A percentile compares a stretch with the other conserved stretches of the same genome.
These are phyloP conservation scores for Aradophagus sp. DNA, from an alignment of 1,140 invertebrate genomes.

Conservation along the genomic window DNA sequence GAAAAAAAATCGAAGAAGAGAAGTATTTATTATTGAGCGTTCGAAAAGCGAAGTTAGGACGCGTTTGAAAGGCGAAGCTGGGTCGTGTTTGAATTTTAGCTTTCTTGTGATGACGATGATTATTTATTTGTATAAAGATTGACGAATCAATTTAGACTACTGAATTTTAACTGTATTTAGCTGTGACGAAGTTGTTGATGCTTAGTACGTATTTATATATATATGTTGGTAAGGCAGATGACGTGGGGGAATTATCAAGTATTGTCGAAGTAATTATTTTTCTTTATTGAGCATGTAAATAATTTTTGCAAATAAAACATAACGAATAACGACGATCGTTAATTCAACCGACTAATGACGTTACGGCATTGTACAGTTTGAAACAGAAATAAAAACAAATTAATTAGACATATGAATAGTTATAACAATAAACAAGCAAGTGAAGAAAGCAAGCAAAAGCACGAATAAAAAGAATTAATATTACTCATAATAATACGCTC, in stretches of 20 bases:
- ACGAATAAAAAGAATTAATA: conserved; percentile 22
- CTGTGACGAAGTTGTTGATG: conserved; percentile 40
- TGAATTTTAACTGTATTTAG: conserved; percentile 44
- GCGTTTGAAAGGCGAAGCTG: conserved; percentile 8
- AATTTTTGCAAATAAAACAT: conserved; percentile 47
- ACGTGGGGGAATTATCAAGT: conserved; percentile 11
- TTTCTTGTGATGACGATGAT: conserved; percentile 31
- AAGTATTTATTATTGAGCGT: no score
- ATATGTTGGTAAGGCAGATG: conserved; percentile 24
- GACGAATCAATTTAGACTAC: conserved; percentile 27
- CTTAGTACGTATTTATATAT: conserved; percentile 47
- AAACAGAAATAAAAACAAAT: conserved; percentile 12
- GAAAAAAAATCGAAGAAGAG: no score
- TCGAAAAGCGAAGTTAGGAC: no score
- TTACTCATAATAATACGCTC: conserved; percentile 39
- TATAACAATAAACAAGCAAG: conserved; percentile 24
- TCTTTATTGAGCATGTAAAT: conserved; percentile 54
- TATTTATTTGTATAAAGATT: conserved; percentile 41
- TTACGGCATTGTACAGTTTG: conserved; percentile 48
- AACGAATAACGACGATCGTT: conserved; percentile 33
- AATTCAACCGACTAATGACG: conserved; percentile 37
- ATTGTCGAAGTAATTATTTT: conserved; percentile 41
- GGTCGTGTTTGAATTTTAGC: conserved; percentile 14
- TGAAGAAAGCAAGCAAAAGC: conserved; percentile 7
- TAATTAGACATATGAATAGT: conserved; percentile 15